These are phyloP conservation scores for Drosophila insularis DNA, from an alignment of 1,140 invertebrate genomes.

Conservation along the genomic window DNA sequence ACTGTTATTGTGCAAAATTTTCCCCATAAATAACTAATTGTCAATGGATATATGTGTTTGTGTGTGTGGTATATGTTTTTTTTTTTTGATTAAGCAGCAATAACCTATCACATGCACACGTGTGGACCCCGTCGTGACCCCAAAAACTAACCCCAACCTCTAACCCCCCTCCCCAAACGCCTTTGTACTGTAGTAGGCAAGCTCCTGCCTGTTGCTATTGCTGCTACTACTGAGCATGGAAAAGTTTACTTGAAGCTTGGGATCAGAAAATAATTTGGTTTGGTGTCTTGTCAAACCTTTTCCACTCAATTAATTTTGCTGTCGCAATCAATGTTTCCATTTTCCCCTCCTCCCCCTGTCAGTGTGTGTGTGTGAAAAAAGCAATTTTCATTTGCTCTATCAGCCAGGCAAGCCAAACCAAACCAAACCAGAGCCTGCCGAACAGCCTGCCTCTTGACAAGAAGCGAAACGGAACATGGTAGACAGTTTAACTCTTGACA, in stretches of 20 bases:
- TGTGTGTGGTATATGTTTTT: too few species aligned
- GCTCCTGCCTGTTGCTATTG: background rate
- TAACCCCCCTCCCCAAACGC: background rate
- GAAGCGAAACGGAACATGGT: slow-evolving; percentile 1
- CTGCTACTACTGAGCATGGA: background rate
- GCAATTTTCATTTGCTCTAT: slow-evolving; percentile 41
- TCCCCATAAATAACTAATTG: background rate
- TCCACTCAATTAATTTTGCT: slow-evolving; percentile 69
- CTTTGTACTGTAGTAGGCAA: background rate
- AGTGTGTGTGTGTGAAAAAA: slow-evolving; percentile 33
- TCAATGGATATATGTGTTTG: background rate
- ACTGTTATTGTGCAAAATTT: background rate
- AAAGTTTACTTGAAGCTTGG: background rate
- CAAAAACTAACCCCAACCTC: background rate
- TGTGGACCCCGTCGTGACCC: background rate
- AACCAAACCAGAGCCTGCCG: background rate
- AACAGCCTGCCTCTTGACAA: background rate
- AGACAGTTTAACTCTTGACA: slow-evolving; percentile 25
- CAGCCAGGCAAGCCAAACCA: background rate
- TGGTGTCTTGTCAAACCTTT: slow-evolving; percentile 33
- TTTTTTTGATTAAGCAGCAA: background rate
- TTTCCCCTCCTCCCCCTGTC: slow-evolving; percentile 4
- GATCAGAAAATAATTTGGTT: slow-evolving; percentile 31
- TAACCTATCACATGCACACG: background rate
- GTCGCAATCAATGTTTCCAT: slow-evolving; percentile 60